These are phyloP conservation scores for Chymomyza amoena DNA, from an alignment of 2,888 invertebrate genomes.

Conservation along the genomic window DNA sequence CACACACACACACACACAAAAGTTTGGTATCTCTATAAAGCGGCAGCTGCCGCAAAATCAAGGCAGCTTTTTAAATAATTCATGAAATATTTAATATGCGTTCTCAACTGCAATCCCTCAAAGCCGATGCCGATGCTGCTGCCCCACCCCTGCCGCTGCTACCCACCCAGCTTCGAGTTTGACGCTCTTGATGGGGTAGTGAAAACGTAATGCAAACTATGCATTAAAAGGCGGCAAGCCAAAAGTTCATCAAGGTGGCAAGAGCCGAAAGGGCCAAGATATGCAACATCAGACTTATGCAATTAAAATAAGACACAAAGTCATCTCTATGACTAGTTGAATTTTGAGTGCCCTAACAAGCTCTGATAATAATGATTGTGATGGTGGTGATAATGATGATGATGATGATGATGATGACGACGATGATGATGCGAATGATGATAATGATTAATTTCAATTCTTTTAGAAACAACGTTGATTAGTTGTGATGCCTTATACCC, in stretches of 20 bases:
- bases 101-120: slow-evolving; percentile 39
- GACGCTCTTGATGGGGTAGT: background rate
- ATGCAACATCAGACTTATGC: background rate
- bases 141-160: background rate
- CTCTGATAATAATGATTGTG: background rate
- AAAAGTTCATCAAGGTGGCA: background rate
- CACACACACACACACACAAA: background rate
- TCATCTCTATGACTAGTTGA: background rate
- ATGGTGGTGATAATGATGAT: background rate
- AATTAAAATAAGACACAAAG: background rate
- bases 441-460: no score
- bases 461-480: no score
- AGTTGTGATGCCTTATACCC: no score
- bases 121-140: slow-evolving; percentile 1
- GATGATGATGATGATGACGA: no score
- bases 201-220: slow-evolving; percentile 1
- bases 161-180: background rate
- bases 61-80: slow-evolving; percentile 39
- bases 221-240: slow-evolving; percentile 3
- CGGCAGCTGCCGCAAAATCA: slow-evolving; percentile 2
- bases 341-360: background rate
- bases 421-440: no score
- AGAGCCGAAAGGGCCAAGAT: background rate
- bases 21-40: background rate
- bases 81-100: slow-evolving; percentile 48